A percentile compares a stretch with the other conserved stretches of the same genome.
Evolutionary conservation across 2,888 invertebrate genomes (phyloP).

Genomic region (Dinocampus coccinellae): DNA sequence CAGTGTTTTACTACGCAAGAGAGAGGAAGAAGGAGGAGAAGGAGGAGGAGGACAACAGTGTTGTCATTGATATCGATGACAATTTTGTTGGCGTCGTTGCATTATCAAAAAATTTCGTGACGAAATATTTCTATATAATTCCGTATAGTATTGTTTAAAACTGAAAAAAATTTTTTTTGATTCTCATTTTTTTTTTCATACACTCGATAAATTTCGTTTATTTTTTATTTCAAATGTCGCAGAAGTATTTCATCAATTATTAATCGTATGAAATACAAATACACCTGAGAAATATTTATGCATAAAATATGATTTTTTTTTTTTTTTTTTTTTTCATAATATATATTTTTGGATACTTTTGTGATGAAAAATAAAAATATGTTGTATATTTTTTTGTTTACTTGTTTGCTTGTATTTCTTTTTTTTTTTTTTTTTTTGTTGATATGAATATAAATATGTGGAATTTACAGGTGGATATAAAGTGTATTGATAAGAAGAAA

Average conservation of each 20-base stretch:
- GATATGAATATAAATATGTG: not conserved
- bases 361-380: not conserved
- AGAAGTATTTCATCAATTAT: not conserved
- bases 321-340: not conserved
- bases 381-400: not conserved
- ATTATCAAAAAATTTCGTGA: slow-evolving; percentile 43
- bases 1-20: slow-evolving; percentile 33
- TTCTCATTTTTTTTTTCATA: not conserved
- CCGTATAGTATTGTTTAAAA: too few species aligned
- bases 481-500: not conserved
- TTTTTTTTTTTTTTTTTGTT: too few species aligned
- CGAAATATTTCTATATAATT: too few species aligned
- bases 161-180: not conserved
- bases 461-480: slow-evolving; percentile 18
- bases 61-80: not conserved
- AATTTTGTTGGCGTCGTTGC: slow-evolving; percentile 33
- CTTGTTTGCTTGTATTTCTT: too few species aligned
- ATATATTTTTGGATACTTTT: not conserved
- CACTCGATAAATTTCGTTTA: not conserved
- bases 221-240: not conserved
- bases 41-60: slow-evolving; percentile 40
- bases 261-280: not conserved
- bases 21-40: too few species aligned
- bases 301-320: not conserved
- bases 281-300: slow-evolving; percentile 9